These are phyloP conservation scores for Alloplasta piceator DNA, from an alignment of 2,888 invertebrate genomes.

Conservation along the genomic window DNA sequence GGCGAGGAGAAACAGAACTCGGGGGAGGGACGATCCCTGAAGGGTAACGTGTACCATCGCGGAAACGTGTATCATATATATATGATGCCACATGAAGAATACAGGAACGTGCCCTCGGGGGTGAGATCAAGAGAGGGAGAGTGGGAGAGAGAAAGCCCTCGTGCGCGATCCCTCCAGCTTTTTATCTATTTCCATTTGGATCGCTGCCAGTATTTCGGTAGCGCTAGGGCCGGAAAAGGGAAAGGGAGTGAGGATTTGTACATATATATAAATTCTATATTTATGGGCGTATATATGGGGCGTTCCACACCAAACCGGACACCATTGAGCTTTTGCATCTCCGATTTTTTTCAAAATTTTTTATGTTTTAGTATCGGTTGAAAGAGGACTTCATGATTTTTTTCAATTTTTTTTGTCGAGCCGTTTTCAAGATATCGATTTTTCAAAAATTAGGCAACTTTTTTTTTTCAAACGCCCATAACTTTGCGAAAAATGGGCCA, in stretches of 20 bases:
- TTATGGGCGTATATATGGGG: conserved; percentile 1
- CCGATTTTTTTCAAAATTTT: no score
- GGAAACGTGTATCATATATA: conserved; percentile 41
- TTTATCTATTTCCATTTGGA: conserved; percentile 82
- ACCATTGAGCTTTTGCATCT: no score
- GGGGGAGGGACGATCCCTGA: conserved; percentile 43
- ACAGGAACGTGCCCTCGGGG: conserved; percentile 46
- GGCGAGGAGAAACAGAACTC: conserved; percentile 34
- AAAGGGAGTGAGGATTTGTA: conserved; percentile 27
- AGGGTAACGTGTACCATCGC: conserved; percentile 48
- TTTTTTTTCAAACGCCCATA: no score
- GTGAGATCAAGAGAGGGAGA: conserved; percentile 9
- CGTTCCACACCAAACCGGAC: no score
- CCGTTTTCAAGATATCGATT: no score
- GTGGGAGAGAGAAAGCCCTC: conserved; percentile 47
- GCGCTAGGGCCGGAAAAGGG: conserved; percentile 64
- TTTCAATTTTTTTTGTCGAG: no score
- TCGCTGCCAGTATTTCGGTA: conserved; percentile 78
- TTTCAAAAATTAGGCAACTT: no score
- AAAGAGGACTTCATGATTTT: no score
- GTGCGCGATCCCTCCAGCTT: conserved; percentile 71
- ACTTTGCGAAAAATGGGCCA: no score
- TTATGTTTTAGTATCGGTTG: no score
- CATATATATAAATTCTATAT: no score
- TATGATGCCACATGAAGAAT: conserved; percentile 38